These are phyloP conservation scores for Scartelaos histophorus DNA, from an alignment of 2,113 vertebrate genomes.

Conservation along the genomic window DNA sequence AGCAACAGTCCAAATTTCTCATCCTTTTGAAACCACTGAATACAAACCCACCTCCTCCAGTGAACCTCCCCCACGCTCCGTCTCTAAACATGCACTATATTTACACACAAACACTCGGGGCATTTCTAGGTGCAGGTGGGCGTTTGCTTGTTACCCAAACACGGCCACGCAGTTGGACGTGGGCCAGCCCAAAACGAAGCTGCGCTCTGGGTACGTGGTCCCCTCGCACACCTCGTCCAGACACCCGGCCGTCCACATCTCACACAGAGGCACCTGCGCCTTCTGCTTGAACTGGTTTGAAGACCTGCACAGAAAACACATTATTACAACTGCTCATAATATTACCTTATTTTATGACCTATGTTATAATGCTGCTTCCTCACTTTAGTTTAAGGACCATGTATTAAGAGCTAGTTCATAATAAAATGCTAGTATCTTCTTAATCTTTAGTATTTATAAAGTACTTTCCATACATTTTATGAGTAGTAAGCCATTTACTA, in stretches of 20 bases:
- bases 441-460: too few relatives aligned
- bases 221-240: constrained; percentile 94
- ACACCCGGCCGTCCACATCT: constrained; percentile 93
- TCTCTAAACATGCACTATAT: not conserved
- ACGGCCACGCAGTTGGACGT: constrained; percentile 90
- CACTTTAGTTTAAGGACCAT: too few relatives aligned
- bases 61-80: not conserved
- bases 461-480: too few relatives aligned
- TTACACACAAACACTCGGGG: not conserved
- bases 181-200: constrained; percentile 97
- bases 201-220: constrained; percentile 81
- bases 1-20: too few relatives aligned
- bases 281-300: constrained; percentile 86
- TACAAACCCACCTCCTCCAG: too few relatives aligned
- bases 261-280: constrained; percentile 80
- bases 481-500: too few relatives aligned
- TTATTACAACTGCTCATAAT: too few relatives aligned
- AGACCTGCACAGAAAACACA: constrained; percentile 38
- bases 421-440: too few relatives aligned
- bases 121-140: not conserved
- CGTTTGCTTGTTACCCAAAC: constrained; percentile 82
- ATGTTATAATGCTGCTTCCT: too few relatives aligned
- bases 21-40: too few relatives aligned
- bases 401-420: too few relatives aligned
- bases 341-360: too few relatives aligned